phyloP scores from a whole-genome alignment of 2,113 vertebrate species.

The Talpa occidentalis region DNA sequence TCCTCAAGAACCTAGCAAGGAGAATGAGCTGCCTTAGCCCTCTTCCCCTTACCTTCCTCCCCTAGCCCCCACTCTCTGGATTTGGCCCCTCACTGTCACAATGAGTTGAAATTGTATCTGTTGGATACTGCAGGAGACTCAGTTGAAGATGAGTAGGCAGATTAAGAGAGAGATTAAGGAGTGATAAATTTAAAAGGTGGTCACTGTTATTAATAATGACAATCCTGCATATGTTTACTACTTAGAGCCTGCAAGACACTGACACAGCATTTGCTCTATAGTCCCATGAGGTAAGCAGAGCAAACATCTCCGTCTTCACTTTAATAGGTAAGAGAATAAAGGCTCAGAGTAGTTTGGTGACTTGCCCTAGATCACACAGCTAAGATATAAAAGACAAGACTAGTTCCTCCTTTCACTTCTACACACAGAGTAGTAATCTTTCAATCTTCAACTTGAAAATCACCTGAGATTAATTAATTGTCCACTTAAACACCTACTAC shows the following conservation, averaged over 20 bases:
- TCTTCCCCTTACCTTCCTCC: not conserved
- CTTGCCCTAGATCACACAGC: constrained; percentile 25
- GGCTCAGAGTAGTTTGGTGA: constrained; percentile 11
- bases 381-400: not conserved
- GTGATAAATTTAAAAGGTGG: not conserved
- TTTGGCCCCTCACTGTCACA: not conserved
- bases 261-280: not conserved
- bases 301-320: not conserved
- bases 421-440: not conserved
- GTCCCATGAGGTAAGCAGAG: not conserved
- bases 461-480: not conserved
- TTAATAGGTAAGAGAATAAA: not conserved
- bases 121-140: not conserved
- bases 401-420: not conserved
- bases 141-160: not conserved
- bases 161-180: not conserved
- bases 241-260: not conserved
- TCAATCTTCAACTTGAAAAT: constrained; percentile 8
- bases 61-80: not conserved
- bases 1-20: not conserved
- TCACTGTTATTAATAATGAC: not conserved
- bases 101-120: not conserved
- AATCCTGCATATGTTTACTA: not conserved
- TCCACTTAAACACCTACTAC: not conserved
- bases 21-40: not conserved